Evolutionary conservation across 1,140 invertebrate species (phyloP), one percentile per base, ranked within the genome.

Genomic region (Orchestia grillus): DNA sequence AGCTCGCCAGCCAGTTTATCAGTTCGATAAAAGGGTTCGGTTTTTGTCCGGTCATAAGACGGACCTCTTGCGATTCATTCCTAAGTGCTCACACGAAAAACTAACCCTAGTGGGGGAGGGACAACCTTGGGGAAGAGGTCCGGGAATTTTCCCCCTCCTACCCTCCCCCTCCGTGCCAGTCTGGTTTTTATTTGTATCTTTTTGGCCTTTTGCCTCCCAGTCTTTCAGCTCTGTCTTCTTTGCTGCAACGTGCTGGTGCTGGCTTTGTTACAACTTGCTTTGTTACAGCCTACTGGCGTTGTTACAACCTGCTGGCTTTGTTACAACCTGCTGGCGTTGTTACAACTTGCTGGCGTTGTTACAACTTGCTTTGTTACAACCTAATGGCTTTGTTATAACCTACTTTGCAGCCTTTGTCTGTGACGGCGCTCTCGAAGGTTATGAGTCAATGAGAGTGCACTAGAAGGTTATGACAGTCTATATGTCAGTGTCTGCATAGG

Each of bases 21-120:
- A 45, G 92, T 94, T 47, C 92, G 44, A 94, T 94, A 94, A 94
- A 94, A 94, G 92, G 43, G 41, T 94, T 94, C 43, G 47, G 41
- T 94, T 94, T 94, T 94, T 94, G 92, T 94, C 28, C 36, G 44
- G 92, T 94, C 92, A 94, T 94, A 94, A 94, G 92, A 94, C 44
- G 11, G 44, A 16, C 92, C 92, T 94, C 92, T 94, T 94, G 92
- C 92, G 92, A 94, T 94, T 94, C 92, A 94, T 94, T 94, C 92
- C 92, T 94, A 94, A 94, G 92, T 94, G 92, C 41, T 94, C 44
- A 4, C 15, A 4, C 36, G 92, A 94, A 94, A 94, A 94, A 94
- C 92, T 45, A 90, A 44, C 44, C 92, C 92, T 23, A 77, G 62
- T 36, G 11, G 62, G 62, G 28, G 62, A 36, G 62, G 62, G 62